phyloP scores from a whole-genome alignment of 2,113 vertebrate species.

The Sardina pilchardus region DNA sequence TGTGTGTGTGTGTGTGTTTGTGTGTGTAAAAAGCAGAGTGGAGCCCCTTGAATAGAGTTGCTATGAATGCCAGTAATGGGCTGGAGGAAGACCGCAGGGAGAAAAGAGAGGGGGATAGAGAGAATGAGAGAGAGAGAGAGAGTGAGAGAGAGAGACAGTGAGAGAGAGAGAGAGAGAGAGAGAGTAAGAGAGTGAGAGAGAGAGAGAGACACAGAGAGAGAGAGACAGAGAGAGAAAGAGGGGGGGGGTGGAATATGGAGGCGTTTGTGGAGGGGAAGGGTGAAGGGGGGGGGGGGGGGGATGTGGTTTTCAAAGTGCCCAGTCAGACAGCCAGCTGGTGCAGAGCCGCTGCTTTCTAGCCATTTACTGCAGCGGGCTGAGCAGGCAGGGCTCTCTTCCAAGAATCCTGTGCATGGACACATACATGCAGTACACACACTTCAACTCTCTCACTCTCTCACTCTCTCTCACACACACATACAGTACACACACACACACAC shows the following conservation, averaged over 20 bases:
- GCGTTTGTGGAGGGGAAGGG: not conserved
- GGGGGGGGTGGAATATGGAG: not conserved
- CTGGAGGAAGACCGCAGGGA: constrained; percentile 16
- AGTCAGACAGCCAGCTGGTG: constrained; percentile 36
- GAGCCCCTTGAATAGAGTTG: constrained; percentile 25
- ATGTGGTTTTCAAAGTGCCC: constrained; percentile 43
- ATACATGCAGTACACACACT: not conserved
- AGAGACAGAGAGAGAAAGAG: not conserved
- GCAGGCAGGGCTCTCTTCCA: constrained; percentile 33
- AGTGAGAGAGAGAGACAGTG: not conserved
- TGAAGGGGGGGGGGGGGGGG: not conserved
- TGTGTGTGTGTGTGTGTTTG: not conserved
- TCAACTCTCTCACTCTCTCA: not conserved
- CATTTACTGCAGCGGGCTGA: constrained; percentile 40
- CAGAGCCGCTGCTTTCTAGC: constrained; percentile 35
- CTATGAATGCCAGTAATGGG: constrained; percentile 46
- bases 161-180: not conserved
- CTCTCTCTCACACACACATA: not conserved
- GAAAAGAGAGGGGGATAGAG: not conserved
- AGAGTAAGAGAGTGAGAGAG: not conserved
- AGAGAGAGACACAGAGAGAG: not conserved
- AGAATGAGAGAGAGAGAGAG: not conserved
- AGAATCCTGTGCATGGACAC: constrained; percentile 1
- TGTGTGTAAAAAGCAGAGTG: constrained; percentile 20
- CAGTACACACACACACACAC: constrained; percentile 7